Evolutionary conservation across 2,888 invertebrate genomes (phyloP), one percentile per base, ranked within the genome.

Genomic region (Seira musarum): DNA sequence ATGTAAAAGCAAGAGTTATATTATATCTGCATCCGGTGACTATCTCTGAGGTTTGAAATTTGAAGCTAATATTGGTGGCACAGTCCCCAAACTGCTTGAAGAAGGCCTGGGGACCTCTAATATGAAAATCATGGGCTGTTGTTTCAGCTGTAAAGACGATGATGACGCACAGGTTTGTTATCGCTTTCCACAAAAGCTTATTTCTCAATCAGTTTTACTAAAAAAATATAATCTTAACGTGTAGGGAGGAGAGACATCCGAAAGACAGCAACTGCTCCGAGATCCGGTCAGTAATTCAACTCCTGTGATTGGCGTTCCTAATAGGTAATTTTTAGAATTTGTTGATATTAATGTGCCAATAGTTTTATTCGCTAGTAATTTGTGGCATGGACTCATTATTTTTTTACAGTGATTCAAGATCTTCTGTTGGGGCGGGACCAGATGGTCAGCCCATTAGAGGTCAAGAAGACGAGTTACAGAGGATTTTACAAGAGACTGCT

Each of bases 101-200:
- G n/a, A n/a, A n/a, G n/a, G n/a, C n/a, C n/a, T n/a, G n/a, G n/a
- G n/a, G n/a, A n/a, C n/a, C n/a, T 21, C 35, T 49, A 67, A 8
- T 67, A 78, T 73, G 79, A 79, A 73, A 79, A 79, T 79, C 17
- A 87, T 87, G 87, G 85, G 86, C 63, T 87, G 86, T 79, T 87
- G 87, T 61, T 87, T 86, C 68, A 86, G 86, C 57, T 87, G 87
- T 75, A 84, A 85, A 73, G 85, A 86, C 71, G 87, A 87, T 74
- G 87, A 87, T 60, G 86, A 86, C 17, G 70, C 80, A n/a, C 82
- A 85, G 82, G 86, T 84, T 64, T 71, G 60, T 49, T 63, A 6
- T 2, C 0, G 1, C 53, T 63, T 15, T 46, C n/a, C n/a, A n/a
- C n/a, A n/a, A n/a, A n/a, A n/a, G n/a, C n/a, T n/a, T n/a, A n/a